These are phyloP conservation scores for Rafetus swinhoei DNA, from an alignment of 2,113 vertebrate species.

Conservation along the genomic window DNA sequence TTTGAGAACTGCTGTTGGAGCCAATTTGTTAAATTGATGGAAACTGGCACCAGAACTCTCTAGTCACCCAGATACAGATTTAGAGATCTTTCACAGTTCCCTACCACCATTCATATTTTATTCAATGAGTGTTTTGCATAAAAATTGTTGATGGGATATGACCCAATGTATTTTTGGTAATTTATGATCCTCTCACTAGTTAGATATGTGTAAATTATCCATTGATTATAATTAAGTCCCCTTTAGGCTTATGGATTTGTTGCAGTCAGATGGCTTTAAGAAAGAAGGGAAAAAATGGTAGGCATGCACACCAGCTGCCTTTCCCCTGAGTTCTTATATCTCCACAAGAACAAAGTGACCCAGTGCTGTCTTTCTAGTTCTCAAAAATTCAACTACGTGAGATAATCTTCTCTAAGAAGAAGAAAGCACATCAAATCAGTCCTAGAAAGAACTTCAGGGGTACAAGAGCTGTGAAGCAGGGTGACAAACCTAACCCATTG, in stretches of 20 bases:
- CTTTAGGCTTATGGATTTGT: slow-evolving; percentile 42
- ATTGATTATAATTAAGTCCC: slow-evolving; percentile 42
- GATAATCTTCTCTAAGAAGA: background rate
- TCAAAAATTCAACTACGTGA: background rate
- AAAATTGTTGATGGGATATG: background rate
- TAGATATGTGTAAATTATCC: slow-evolving; percentile 40
- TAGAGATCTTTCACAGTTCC: background rate
- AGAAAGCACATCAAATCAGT: background rate
- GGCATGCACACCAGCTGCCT: background rate
- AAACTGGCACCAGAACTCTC: background rate
- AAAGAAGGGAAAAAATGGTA: background rate
- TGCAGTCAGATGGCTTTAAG: slow-evolving; percentile 44
- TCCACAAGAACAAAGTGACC: background rate
- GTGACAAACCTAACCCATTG: background rate
- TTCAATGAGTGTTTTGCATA: background rate
- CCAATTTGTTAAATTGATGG: background rate
- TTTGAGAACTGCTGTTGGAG: background rate
- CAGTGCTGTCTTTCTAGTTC: background rate
- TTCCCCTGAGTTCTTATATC: slow-evolving; percentile 25
- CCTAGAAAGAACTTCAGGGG: slow-evolving; percentile 1
- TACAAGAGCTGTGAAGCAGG: background rate
- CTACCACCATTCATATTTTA: background rate
- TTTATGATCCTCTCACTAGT: slow-evolving; percentile 27
- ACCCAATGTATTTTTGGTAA: background rate
- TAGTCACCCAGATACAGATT: background rate